Evolutionary conservation across 2,797 vertebrate species (phyloP).

Genomic region (Catamblyrhynchus diadema): DNA sequence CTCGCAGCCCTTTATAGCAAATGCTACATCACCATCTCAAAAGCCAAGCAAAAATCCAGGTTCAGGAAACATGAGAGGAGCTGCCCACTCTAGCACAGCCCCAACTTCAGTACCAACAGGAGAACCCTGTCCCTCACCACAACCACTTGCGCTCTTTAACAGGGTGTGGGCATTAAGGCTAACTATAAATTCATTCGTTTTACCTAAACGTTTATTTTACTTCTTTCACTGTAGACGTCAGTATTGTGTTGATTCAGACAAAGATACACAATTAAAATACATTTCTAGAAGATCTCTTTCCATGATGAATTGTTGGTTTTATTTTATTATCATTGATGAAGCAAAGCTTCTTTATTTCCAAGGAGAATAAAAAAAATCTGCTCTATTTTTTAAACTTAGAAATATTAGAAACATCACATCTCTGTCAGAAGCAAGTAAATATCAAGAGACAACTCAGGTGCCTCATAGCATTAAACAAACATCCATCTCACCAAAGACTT

Average conservation of each 20-base stretch:
- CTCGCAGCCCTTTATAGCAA: background rate
- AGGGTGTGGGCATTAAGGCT: accelerated
- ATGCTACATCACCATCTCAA: background rate
- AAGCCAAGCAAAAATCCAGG: background rate
- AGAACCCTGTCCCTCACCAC: background rate
- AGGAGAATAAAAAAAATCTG: background rate
- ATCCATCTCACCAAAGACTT: background rate
- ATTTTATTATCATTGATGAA: background rate
- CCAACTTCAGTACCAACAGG: background rate
- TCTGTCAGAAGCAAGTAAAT: background rate
- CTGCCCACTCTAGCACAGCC: background rate
- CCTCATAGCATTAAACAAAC: background rate
- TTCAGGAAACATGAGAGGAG: background rate
- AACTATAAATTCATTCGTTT: background rate
- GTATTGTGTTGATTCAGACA: background rate
- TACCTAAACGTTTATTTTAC: background rate
- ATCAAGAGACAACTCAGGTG: background rate
- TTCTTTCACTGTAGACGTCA: background rate
- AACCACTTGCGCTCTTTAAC: background rate
- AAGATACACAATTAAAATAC: background rate
- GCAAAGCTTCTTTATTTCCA: background rate
- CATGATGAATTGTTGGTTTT: background rate
- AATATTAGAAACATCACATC: background rate
- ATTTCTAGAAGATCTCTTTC: background rate
- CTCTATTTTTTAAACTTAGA: background rate